Percentiles rank a stretch among this genome's conserved stretches.
These are phyloP conservation scores for Elgaria multicarinata DNA, from an alignment of 2,113 vertebrate species.

Conservation along the genomic window DNA sequence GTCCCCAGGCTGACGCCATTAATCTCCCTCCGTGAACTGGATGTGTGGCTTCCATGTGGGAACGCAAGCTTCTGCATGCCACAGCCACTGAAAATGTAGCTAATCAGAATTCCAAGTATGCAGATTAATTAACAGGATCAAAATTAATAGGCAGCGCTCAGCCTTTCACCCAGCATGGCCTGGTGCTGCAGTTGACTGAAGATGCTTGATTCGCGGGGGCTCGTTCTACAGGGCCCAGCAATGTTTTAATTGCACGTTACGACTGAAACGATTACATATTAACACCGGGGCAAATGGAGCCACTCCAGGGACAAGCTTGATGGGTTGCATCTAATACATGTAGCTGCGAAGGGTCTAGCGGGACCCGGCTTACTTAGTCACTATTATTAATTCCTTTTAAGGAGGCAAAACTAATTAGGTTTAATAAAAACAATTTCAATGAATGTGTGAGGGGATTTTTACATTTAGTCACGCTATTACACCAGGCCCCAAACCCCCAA, in stretches of 20 bases:
- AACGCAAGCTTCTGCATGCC: not conserved
- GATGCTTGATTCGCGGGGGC: conserved; percentile 32
- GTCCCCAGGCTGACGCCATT: not conserved
- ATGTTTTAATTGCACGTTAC: conserved; percentile 55
- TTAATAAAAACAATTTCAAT: not conserved
- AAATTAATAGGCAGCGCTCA: conserved; percentile 57
- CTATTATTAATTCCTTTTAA: conserved; percentile 31
- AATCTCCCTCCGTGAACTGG: not conserved
- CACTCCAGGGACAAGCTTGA: conserved; percentile 34
- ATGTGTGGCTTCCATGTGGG: conserved; percentile 15
- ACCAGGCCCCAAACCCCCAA: not conserved
- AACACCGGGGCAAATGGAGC: conserved; percentile 13
- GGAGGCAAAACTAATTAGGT: not conserved
- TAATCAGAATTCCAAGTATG: conserved; percentile 56
- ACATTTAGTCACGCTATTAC: not conserved
- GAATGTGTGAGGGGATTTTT: not conserved
- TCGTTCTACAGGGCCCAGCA: conserved; percentile 41
- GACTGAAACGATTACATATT: conserved; percentile 34
- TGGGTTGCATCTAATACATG: conserved; percentile 42
- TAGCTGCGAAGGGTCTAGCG: conserved; percentile 17
- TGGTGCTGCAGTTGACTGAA: conserved; percentile 49
- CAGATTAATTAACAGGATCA: conserved; percentile 59
- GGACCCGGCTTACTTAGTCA: not conserved
- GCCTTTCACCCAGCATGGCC: conserved; percentile 31
- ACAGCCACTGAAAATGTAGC: conserved; percentile 18